Evolutionary conservation across 2,888 invertebrate genomes (phyloP), one percentile per base, ranked within the genome.

Genomic region (Drosophila gaucha): DNA sequence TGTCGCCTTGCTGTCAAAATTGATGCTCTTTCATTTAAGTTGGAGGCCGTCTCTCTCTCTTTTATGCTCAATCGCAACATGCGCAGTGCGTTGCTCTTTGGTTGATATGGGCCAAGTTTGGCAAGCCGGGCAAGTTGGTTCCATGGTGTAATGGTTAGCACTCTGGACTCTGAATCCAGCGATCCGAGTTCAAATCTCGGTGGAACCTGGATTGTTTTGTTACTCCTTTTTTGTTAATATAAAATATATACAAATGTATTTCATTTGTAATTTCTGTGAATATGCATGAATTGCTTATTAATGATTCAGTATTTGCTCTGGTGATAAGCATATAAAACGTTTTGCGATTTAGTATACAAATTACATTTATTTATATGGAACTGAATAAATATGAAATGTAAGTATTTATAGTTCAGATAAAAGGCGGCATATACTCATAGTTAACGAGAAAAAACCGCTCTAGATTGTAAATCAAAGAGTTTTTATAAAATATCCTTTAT

Each of bases 101-200:
- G 10, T 44, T 72, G 47, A 71, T 70, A 63, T 49, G 57, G 58
- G 64, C 62, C 64, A 74, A 62, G 28, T 67, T 57, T 51, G 55
- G 6, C 57, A 65, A 33, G 36, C 49, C 51, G 64, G 62, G 46
- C 58, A 67, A 55, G 67, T 65, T 67, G 91, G 90, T 91, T 90
- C 90, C 89, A 91, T 91, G 90, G 91, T 91, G 90, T 90, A 90
- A 91, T 90, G 90, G 90, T 89, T 90, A 90, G 91, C 90, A 90
- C 90, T 90, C 89, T 90, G 90, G 90, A 90, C 90, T 90, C 89
- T 90, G 90, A 90, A 90, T 90, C 91, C 91, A 91, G 90, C 91
- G 90, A 91, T 91, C 91, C 90, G 91, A 91, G 91, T 91, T 91
- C 91, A 91, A 91, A 91, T 91, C 91, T 91, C 91, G 91, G 91